Evolutionary conservation across 2,888 invertebrate species (phyloP), one percentile per base, ranked within the genome.

Genomic region (Cloeon dipterum): DNA sequence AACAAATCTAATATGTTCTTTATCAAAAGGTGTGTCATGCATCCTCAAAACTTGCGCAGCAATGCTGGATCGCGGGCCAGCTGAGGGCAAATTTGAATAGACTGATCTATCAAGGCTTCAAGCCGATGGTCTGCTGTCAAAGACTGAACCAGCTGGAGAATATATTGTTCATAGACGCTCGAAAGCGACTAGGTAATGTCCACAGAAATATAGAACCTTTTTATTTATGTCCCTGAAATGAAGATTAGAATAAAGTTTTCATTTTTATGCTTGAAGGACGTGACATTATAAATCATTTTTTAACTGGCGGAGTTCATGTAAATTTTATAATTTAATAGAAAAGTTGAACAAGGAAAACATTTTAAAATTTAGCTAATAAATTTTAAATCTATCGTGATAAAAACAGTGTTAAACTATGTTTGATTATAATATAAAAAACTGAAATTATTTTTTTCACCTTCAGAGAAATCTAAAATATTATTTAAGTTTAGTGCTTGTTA

Each of bases 21-120:
- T n/a, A n/a, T n/a, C n/a, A n/a, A n/a, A n/a, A 65, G 65, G 62
- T 69, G 16, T 50, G 58, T 35, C 57, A 55, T 40, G 58, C 65
- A 36, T 68, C 68, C 1, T 67, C 68, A 42, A 58, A 62, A 40
- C 55, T 74, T 33, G 65, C 68, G 19, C 74, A 81, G 56, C 67
- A 74, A 41, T 77, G 86, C 23, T 93, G 89, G 83, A 70, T 88
- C 42, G 78, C 81, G 42, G 73, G 79, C 3, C 82, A 85, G 56
- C 88, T 89, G 57, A 68, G 79, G 44, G 70, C 79, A 44, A 81
- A 79, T 54, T 62, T 83, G 19, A 75, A 79, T 44, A 69, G 73
- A 47, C 58, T 86, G 47, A 70, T 82, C 42, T 65, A 76, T 26
- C 70, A 74, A 36, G 81, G 82, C 49, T 68, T 72, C 35, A 74